Percentiles rank a stretch among this genome's conserved stretches.
Conservation (phyloP, 2,888 invertebrate species). For the Leptinotarsa juncta region DNA sequence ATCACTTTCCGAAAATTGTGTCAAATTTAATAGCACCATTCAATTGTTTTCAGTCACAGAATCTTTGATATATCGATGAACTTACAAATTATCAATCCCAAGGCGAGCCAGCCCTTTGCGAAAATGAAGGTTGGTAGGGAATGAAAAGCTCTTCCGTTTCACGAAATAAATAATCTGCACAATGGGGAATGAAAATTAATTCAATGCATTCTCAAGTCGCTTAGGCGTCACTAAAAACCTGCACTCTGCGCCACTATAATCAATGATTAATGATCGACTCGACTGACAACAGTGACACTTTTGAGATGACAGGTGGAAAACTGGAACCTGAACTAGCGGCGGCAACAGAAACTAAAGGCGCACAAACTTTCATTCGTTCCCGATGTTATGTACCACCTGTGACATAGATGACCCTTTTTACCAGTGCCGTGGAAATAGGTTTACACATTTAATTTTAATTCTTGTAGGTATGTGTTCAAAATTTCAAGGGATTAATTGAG, state of each 20-base stretch:
- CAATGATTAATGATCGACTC: slow-evolving; percentile 64
- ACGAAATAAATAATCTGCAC: slow-evolving; percentile 27
- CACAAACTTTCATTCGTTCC: not conserved
- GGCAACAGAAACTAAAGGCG: slow-evolving; percentile 31
- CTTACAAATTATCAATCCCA: slow-evolving; percentile 51
- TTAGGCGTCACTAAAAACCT: slow-evolving; percentile 47
- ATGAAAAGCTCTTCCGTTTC: slow-evolving; percentile 23
- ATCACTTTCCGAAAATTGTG: slow-evolving; percentile 38
- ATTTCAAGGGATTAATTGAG: not conserved
- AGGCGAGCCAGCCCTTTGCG: slow-evolving; percentile 57
- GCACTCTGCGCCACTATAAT: slow-evolving; percentile 56
- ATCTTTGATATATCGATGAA: slow-evolving; percentile 38
- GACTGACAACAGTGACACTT: slow-evolving; percentile 52
- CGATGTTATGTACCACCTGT: slow-evolving; percentile 1
- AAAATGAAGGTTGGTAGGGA: slow-evolving; percentile 54
- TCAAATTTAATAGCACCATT: slow-evolving; percentile 48
- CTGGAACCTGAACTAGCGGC: slow-evolving; percentile 38
- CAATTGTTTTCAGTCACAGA: slow-evolving; percentile 53
- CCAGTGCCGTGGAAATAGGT: slow-evolving; percentile 10
- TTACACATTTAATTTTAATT: not conserved
- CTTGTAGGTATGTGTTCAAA: no score
- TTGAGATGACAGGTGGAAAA: slow-evolving; percentile 57
- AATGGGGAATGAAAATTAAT: slow-evolving; percentile 25
- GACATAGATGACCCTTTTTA: slow-evolving; percentile 11
- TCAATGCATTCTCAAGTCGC: slow-evolving; percentile 51